These are phyloP conservation scores for Drosophila tani DNA, from an alignment of 1,140 invertebrate genomes.

Conservation along the genomic window DNA sequence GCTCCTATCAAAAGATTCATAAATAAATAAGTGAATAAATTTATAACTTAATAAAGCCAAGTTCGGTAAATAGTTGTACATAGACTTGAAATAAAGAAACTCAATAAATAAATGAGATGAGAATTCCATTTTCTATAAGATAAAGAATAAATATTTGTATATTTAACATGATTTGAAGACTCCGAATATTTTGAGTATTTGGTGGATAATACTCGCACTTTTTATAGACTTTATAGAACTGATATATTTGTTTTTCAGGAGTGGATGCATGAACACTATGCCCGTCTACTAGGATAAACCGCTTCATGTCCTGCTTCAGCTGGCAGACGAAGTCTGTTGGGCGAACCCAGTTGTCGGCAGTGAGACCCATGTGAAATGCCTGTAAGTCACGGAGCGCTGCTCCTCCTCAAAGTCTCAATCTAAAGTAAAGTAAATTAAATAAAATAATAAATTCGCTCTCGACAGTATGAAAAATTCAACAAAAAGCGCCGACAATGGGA, in stretches of 20 bases:
- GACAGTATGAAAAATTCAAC: constrained; percentile 84
- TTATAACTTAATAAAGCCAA: no score
- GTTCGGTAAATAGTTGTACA: no score
- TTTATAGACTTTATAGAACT: neutral
- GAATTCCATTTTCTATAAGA: no score
- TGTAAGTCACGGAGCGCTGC: constrained; percentile 76
- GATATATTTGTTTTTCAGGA: constrained; percentile 34
- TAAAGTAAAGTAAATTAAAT: neutral
- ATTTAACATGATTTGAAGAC: no score
- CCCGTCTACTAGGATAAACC: constrained; percentile 60
- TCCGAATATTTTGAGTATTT: no score
- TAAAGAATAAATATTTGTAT: no score
- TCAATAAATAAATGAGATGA: neutral
- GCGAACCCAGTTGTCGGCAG: constrained; percentile 72
- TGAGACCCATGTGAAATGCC: constrained; percentile 85
- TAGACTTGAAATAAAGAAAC: no score
- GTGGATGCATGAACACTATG: constrained; percentile 58
- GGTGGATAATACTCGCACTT: no score
- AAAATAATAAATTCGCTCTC: neutral
- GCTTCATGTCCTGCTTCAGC: constrained; percentile 73
- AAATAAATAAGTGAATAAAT: neutral
- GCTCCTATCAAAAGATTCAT: neutral
- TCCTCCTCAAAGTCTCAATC: neutral
- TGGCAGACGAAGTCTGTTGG: constrained; percentile 75
- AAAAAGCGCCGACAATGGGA: constrained; percentile 85